Conservation (phyloP, 2,113 vertebrate species). For the Gymnobelideus leadbeateri region DNA sequence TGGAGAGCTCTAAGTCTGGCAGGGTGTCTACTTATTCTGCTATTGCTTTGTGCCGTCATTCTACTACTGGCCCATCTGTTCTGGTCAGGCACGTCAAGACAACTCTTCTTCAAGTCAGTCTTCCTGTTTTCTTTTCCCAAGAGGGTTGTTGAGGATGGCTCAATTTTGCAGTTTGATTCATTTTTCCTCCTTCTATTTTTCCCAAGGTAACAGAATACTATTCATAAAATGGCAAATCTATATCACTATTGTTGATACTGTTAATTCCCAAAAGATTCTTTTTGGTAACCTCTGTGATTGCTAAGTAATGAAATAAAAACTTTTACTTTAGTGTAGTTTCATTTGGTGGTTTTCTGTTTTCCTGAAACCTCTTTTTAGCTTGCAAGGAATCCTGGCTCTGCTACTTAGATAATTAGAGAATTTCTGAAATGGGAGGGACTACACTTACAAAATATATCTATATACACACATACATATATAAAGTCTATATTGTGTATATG, state of each 20-base stretch:
- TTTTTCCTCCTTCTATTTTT: constrained; percentile 24
- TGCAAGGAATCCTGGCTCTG: neutral
- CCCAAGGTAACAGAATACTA: neutral
- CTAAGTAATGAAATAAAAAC: constrained; percentile 23
- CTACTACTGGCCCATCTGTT: fast-evolving
- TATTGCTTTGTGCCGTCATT: neutral
- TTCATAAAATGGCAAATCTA: neutral
- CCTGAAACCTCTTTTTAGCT: neutral
- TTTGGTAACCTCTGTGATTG: neutral
- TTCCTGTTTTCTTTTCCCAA: neutral
- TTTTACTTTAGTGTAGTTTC: neutral
- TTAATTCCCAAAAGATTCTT: neutral
- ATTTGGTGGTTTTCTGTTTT: constrained; percentile 1
- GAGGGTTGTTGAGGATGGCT: constrained; percentile 17
- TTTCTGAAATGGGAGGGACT: neutral
- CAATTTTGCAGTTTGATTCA: constrained; percentile 18
- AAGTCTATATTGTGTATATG: too few species aligned
- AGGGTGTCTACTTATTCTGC: neutral
- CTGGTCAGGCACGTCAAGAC: neutral
- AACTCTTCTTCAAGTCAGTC: neutral
- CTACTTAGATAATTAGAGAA: neutral
- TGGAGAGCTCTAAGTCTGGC: neutral
- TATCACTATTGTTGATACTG: neutral
- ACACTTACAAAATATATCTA: neutral
- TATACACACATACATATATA: neutral